Evolutionary conservation across 2,113 vertebrate genomes (phyloP).

Genomic region (Mustelus asterias): DNA sequence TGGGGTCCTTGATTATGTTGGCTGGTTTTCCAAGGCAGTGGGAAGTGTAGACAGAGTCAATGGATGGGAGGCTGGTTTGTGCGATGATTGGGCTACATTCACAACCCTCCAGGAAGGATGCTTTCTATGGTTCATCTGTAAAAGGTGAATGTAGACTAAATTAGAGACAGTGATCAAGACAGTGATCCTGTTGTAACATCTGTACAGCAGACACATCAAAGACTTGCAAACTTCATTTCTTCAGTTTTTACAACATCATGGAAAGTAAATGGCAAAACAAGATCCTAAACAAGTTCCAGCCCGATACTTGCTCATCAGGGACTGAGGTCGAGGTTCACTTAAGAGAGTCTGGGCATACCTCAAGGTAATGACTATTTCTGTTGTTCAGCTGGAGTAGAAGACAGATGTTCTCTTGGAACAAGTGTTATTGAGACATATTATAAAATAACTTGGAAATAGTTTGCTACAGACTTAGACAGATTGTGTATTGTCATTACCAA

Average conservation of each 20-base stretch:
- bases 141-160: not conserved
- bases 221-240: not conserved
- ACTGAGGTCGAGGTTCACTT: not conserved
- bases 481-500: not conserved
- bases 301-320: not conserved
- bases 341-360: not conserved
- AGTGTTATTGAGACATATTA: not conserved
- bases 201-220: not conserved
- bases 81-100: no score
- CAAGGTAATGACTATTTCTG: not conserved
- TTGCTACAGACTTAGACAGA: not conserved
- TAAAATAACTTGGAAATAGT: not conserved
- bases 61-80: no score
- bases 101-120: no score
- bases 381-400: not conserved
- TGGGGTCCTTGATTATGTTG: no score
- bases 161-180: not conserved
- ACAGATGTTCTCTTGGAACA: not conserved
- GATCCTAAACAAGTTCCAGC: not conserved
- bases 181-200: not conserved
- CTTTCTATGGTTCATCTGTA: no score
- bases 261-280: not conserved
- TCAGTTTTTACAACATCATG: not conserved
- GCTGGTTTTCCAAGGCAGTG: no score
- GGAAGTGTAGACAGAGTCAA: no score